Evolutionary conservation across 2,113 vertebrate genomes (phyloP), one percentile per base, ranked within the genome.

Genomic region (Potamarius usumacintae): DNA sequence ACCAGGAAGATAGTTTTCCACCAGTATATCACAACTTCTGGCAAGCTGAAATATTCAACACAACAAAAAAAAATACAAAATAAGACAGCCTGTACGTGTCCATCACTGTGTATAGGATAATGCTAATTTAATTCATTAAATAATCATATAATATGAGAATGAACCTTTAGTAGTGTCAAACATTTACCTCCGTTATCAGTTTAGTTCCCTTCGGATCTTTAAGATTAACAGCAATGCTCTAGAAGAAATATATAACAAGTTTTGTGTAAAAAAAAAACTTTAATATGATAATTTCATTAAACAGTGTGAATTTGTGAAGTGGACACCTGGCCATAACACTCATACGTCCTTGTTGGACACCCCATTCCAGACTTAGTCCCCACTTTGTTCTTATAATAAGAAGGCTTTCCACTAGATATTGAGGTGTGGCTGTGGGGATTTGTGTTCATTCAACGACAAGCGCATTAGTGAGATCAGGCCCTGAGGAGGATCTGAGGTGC

Each of bases 1-100:
- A 4, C 97, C 97, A 53, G 98, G 97, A 7, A 99, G 3, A 42
- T 96, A 99, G 93, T 99, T 99, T 91, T 99, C 98, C 88, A 99
- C 93, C 90, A 99, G 92, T 83, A 99, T 95, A 93, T 99, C 98
- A 90, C 96, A 97, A 81, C 94, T 87, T 92, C 92, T 92, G 97
- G 87, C 95, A 81, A 99, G 96, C 98, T 99, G 91, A 92, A 62
- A 89, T 88, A 91, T 93, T 91, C 81, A 89, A 74, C 1, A 69
- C 81, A 18, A 42, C 22, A 74, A 53, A 22, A 53, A 22, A 30
- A 88, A 58, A 74, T 17, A 67, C 48, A 50, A 62, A 30, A 57
- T 53, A n/a, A 2, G 50, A 50, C 9, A 88, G 5, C 25, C 25
- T 53, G 52, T 25, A 62, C 60, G 48, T 20, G 27, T 63, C 78